Evolutionary conservation across 1,140 invertebrate species (phyloP), one percentile per base, ranked within the genome.

Genomic region (Drosophila grimshawi): DNA sequence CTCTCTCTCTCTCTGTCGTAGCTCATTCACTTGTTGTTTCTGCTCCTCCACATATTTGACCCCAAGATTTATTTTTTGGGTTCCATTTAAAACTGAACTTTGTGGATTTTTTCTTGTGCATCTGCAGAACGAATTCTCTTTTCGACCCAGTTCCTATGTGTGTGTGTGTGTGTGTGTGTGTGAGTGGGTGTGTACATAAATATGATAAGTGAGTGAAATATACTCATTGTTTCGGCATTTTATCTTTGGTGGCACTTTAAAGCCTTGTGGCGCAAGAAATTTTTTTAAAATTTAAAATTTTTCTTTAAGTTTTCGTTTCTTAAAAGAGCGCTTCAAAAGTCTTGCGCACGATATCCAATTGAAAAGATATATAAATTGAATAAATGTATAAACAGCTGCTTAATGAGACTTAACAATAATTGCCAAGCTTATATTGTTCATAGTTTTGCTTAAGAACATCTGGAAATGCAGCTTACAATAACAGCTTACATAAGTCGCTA

Each of bases 131-230:
- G 39, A 43, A 43, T 43, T 8, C 39, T 59, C 39, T 61, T 39
- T 46, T 37, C 61, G 70, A 73, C 70, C 70, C 56, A 68, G 39
- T 69, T 66, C 5, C 10, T 59, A 37, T 59, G 6, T 55, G 19
- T n/a, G n/a, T 10, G 39, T 59, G 19, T 45, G 19, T 19, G 19
- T 19, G 19, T 19, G 19, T 19, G 19, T 19, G 19, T 19, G 19
- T 19, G 19, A 1, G 19, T 19, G 19, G 1, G 53, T 53, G 48
- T 69, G 45, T 76, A 11, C 56, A 39, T 43, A 45, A 48, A 43
- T 51, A 45, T 52, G 69, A 72, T 72, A 72, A 72, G 67, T 0
- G 48, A 45, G 19, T 19, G 39, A 62, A 30, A 59, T 33, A 19
- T 19, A 19, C 37, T 33, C 60, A 64, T 51, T 59, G 63, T 51